Evolutionary conservation across 2,888 invertebrate species (phyloP), one percentile per base, ranked within the genome.

Genomic region (Oxyteleia sp.): DNA sequence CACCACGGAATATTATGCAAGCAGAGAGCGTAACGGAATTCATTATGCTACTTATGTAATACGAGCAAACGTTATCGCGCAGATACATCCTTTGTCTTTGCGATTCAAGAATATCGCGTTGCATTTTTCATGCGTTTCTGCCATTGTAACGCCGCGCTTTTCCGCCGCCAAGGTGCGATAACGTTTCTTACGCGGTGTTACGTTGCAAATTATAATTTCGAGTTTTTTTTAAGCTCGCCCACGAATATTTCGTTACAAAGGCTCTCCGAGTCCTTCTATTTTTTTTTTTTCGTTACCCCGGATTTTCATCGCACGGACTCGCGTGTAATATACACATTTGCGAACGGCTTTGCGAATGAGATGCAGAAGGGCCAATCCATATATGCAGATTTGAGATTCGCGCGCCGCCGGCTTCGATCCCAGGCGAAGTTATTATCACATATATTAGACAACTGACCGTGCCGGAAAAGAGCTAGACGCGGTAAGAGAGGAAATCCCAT

Each of bases 381-480:
- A 90, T 90, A 92, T 91, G 92, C 90, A 91, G 91, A 92, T 92
- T 89, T 75, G 90, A 89, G 92, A 91, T 91, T 91, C 91, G 86
- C 87, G 87, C 88, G 87, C 88, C 88, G 88, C 80, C 89, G 88
- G 90, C 84, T 92, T 90, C 90, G 90, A 91, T 91, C 88, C 87
- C 87, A 84, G 87, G 87, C 85, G 84, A 91, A 92, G 92, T 92
- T 92, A 92, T 92, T 92, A 92, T 92, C 92, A 92, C 92, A 91
- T 91, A 91, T 91, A 92, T 91, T 92, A 92, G 91, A 91, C 89
- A 89, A 91, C 91, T 91, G 91, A 90, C 91, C 88, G 87, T 71
- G 85, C 87, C 87, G 74, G 87, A 75, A 76, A 82, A 76, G 72
- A 80, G 82, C 76, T 78, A 75, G 82, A 71, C 68, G 47, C 53